Percentiles rank a stretch among this genome's conserved stretches.
Conservation (phyloP, 92 coral and sea anemone species). For the Epizoanthus rinbou region DNA sequence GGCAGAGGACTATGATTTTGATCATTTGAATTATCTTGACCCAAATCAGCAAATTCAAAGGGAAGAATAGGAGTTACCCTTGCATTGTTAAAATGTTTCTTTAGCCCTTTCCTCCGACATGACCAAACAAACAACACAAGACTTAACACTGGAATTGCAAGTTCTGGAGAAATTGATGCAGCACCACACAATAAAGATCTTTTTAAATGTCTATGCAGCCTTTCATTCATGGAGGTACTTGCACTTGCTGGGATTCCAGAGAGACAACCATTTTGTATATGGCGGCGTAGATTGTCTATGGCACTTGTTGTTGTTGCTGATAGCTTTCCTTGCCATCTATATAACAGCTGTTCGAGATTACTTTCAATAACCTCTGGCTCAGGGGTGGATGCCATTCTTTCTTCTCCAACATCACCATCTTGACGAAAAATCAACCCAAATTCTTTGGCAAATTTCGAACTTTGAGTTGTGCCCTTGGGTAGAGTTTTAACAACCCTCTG, state of each 20-base stretch:
- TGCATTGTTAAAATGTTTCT: slow-evolving; percentile 38
- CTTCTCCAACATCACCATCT: slow-evolving; percentile 49
- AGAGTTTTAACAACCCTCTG: slow-evolving; percentile 48
- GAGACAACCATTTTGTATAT: slow-evolving; percentile 62
- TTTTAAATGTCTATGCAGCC: slow-evolving; percentile 60
- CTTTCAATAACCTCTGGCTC: slow-evolving; percentile 43
- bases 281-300: slow-evolving; percentile 57
- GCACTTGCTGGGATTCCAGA: slow-evolving; percentile 68
- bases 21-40: background rate
- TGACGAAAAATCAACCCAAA: slow-evolving; percentile 54
- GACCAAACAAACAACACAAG: slow-evolving; percentile 39
- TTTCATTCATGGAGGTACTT: slow-evolving; percentile 71
- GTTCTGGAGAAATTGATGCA: slow-evolving; percentile 51
- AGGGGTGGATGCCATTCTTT: slow-evolving; percentile 52
- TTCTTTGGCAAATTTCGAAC: slow-evolving; percentile 59
- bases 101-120: slow-evolving; percentile 44
- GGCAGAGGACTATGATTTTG: too few relatives aligned
- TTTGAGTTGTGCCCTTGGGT: slow-evolving; percentile 29
- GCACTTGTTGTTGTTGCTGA: slow-evolving; percentile 44
- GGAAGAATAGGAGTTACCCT: slow-evolving; percentile 29
- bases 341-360: slow-evolving; percentile 56
- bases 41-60: slow-evolving; percentile 30
- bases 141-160: slow-evolving; percentile 43
- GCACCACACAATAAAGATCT: slow-evolving; percentile 67
- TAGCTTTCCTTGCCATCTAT: slow-evolving; percentile 29